A percentile compares a stretch with the other conserved stretches of the same genome.
These are phyloP conservation scores for Harmothoe impar DNA, from an alignment of 2,888 invertebrate species.

Conservation along the genomic window DNA sequence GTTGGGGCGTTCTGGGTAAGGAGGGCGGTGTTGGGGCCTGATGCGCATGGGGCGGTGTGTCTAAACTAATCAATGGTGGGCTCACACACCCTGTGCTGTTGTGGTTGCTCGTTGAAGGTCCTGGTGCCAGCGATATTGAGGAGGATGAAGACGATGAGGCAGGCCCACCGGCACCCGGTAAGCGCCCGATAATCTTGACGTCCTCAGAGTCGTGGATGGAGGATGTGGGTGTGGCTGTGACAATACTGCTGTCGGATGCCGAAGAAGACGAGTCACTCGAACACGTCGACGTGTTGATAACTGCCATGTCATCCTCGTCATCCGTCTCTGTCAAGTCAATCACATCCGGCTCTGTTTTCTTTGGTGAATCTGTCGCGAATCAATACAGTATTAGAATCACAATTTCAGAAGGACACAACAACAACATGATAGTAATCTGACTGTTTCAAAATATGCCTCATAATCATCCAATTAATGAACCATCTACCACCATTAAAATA, in stretches of 20 bases:
- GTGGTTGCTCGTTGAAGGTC: neutral
- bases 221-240: conserved; percentile 23
- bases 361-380: conserved; percentile 51
- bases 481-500: too few species aligned
- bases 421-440: neutral
- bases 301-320: conserved; percentile 67
- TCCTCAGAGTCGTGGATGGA: conserved; percentile 32
- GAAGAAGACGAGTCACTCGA: conserved; percentile 28
- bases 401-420: neutral
- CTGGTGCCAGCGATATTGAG: conserved; percentile 2
- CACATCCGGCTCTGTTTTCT: conserved; percentile 66
- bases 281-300: conserved; percentile 47
- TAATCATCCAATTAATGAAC: too few species aligned
- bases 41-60: conserved; percentile 65
- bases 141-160: conserved; percentile 48
- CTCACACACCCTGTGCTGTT: conserved; percentile 66
- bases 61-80: conserved; percentile 67
- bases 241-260: neutral
- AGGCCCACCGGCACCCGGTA: conserved; percentile 26
- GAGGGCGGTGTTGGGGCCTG: conserved; percentile 6
- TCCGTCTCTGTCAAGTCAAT: conserved; percentile 70
- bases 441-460: too few species aligned
- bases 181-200: conserved; percentile 60
- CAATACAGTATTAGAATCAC: neutral
- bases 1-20: conserved; percentile 44